Conservation (phyloP, 2,888 invertebrate species). For the Argyra leucocephala region DNA sequence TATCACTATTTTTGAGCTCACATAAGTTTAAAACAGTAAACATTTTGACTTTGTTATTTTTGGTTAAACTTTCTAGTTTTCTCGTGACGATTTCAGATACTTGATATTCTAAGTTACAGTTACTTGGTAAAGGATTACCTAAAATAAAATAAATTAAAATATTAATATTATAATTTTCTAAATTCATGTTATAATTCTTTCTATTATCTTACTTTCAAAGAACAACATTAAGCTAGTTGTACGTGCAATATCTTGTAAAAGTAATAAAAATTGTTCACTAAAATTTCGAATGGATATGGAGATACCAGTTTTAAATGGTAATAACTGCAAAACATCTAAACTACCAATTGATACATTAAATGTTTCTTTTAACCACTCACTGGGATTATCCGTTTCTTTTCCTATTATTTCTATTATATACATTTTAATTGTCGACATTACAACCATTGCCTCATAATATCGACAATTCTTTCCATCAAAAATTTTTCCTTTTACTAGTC, state of each 20-base stretch:
- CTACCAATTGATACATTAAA: constrained; percentile 45
- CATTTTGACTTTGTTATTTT: constrained; percentile 39
- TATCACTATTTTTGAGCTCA: constrained; percentile 34
- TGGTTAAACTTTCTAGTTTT: constrained; percentile 29
- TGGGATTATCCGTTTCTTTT: constrained; percentile 46
- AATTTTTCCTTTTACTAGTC: constrained; percentile 46
- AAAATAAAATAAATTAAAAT: constrained; percentile 15
- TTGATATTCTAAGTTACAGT: constrained; percentile 39
- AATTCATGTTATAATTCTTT: constrained; percentile 4
- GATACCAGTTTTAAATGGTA: constrained; percentile 50
- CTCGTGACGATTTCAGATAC: constrained; percentile 39
- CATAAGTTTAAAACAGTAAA: constrained; percentile 44
- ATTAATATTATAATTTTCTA: neutral
- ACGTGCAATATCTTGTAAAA: constrained; percentile 47
- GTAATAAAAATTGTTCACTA: constrained; percentile 35
- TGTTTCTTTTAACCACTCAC: constrained; percentile 47
- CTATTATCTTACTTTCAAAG: constrained; percentile 41
- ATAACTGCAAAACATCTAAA: constrained; percentile 43
- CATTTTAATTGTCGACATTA: constrained; percentile 47
- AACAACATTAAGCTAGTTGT: constrained; percentile 47
- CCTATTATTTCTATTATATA: constrained; percentile 47
- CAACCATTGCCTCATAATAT: constrained; percentile 45
- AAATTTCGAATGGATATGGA: constrained; percentile 44
- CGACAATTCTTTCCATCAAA: constrained; percentile 39
- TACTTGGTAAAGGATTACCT: constrained; percentile 43